Evolutionary conservation across 2,888 invertebrate genomes (phyloP), one percentile per base, ranked within the genome.

Genomic region (Perithous albicinctus): DNA sequence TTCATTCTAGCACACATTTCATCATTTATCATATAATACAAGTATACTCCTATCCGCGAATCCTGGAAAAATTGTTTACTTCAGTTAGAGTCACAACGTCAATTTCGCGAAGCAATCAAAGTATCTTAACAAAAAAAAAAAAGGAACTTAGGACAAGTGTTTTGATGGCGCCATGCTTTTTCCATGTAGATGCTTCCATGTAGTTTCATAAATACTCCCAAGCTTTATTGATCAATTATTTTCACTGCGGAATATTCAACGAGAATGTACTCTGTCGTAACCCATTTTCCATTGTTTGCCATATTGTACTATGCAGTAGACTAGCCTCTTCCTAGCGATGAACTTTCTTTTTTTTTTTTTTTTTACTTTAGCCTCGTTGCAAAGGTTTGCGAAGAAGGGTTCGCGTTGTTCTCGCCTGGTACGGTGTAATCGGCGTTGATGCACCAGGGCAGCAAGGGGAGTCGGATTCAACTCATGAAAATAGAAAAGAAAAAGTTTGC

Each of bases 381-480:
- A 12, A 76, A 67, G 51, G 41, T 69, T n/a, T n/a, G n/a, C n/a
- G n/a, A n/a, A 61, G 41, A 69, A 76, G 66, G 38, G 70, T 41
- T 20, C 72, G 51, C 59, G 69, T 35, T 74, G 67, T 54, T 43
- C 32, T 29, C 51, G 51, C 8, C 35, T 35, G 43, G 20, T n/a
- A 51, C 48, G 20, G 78, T 74, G 43, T 80, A 70, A 80, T 75
- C 69, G 69, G 51, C 51, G 61, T 67, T 54, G 63, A 81, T 77
- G 73, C 67, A 67, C 61, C 63, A 26, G 12, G 7, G 29, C 18
- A n/a, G 20, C 63, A 32, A 29, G 70, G 61, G 20, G 54, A 54
- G 64, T 38, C 74, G 29, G 66, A 59, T 51, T 61, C 56, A 74
- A 74, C 74, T 73, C 63, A n/a, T 20, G 69, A 15, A 75, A 83